Conservation (phyloP, 1,140 invertebrate genomes). For the Caenorhabditis briggsae region DNA sequence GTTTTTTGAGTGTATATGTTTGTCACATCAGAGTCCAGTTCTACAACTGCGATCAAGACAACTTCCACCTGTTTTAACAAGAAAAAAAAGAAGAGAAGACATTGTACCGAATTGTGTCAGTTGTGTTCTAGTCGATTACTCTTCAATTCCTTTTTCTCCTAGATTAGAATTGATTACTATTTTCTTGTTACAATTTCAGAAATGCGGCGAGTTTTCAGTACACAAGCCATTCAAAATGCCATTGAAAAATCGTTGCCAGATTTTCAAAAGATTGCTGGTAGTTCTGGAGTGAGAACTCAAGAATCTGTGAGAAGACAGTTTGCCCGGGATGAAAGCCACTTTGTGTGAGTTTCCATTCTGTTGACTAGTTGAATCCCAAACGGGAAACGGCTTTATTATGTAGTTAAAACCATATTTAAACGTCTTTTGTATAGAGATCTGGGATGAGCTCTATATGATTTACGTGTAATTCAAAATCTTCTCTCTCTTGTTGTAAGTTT, state of each 20-base stretch:
- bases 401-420: no score
- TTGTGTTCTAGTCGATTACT: background rate
- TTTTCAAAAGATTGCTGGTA: slow-evolving; percentile 77
- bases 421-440: no score
- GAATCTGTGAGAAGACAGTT: slow-evolving; percentile 80
- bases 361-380: background rate
- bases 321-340: slow-evolving; percentile 80
- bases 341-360: slow-evolving; percentile 46
- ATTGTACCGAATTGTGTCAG: background rate
- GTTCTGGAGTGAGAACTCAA: slow-evolving; percentile 79
- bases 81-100: background rate
- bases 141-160: background rate
- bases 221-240: slow-evolving; percentile 34
- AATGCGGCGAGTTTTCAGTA: slow-evolving; percentile 18
- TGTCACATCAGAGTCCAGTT: slow-evolving; percentile 49
- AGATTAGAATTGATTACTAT: background rate
- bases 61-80: background rate
- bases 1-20: slow-evolving; percentile 24
- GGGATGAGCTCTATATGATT: background rate
- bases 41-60: slow-evolving; percentile 8
- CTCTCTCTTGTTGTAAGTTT: no score
- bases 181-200: background rate
- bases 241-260: slow-evolving; percentile 31
- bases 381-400: no score
- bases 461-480: background rate